Evolutionary conservation across 2,113 vertebrate species (phyloP), one percentile per base, ranked within the genome.

Genomic region (Pterocles gutturalis): DNA sequence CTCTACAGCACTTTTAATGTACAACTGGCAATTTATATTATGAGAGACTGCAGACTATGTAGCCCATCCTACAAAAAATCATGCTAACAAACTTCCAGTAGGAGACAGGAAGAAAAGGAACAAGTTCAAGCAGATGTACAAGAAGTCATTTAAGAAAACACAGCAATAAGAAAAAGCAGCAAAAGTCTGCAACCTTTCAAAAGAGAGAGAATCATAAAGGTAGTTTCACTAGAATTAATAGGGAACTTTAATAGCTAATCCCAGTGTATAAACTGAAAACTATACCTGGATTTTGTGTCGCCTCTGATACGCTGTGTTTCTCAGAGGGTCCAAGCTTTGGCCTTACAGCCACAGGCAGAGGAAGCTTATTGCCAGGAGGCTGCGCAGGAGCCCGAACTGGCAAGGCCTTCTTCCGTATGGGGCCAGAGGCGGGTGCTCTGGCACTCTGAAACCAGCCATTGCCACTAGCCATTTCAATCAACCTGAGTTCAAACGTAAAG

Each of bases 231-330:
- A 58, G 1, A 3, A 6, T 28, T 46, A 38, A 64, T 7, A 26
- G 11, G 4, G 4, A 8, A 26, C 48, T 78, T 33, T 13, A 69
- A 64, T 1, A 64, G 43, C 7, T 18, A 43, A 38, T 13, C 17
- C 7, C 7, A 2, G 7, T 0, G 5, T 20, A 78, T 7, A 46
- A 90, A 78, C 10, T 17, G 19, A 16, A 79, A 46, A 16, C 43
- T 6, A 1, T 97, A 99, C 98, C 98, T 67, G 96, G 87, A 67
- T 97, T 90, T 54, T 60, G 91, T 0, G 51, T 58, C 28, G 86
- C 25, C 48, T 78, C 93, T 4, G 21, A 78, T 16, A 72, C 13
- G 17, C 18, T 17, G 28, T 43, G 18, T 6, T 41, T 84, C 38
- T 89, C 31, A 3, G 46, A 19, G 22, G 18, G 7, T 9, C 70